These are phyloP conservation scores for Meiosimyza platycephala DNA, from an alignment of 2,888 invertebrate species.

Conservation along the genomic window DNA sequence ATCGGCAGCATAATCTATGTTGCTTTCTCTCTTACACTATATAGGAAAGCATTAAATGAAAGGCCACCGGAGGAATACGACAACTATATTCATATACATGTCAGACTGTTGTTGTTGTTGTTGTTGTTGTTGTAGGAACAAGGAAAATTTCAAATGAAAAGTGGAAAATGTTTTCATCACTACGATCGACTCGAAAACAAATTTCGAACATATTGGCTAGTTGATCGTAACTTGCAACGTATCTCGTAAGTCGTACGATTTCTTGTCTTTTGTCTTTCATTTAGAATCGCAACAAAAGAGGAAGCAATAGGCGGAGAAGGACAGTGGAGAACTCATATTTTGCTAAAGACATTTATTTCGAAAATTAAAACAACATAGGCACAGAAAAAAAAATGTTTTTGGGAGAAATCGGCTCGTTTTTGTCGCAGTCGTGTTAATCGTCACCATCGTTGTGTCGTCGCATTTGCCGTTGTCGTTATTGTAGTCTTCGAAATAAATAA, in stretches of 20 bases:
- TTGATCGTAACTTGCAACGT: constrained; percentile 16
- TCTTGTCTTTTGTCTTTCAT: constrained; percentile 24
- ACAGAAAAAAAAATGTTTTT: no score
- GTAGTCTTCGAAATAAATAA: constrained; percentile 32
- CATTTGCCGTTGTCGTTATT: constrained; percentile 35
- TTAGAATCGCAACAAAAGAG: constrained; percentile 23
- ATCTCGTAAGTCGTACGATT: constrained; percentile 17
- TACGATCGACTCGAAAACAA: constrained; percentile 27
- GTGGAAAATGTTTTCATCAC: constrained; percentile 34
- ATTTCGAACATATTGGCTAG: constrained; percentile 34
- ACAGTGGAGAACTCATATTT: constrained; percentile 20
- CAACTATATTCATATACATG: constrained; percentile 8
- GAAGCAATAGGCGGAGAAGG: constrained; percentile 19
- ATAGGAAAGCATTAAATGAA: background rate
- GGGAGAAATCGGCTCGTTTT: constrained; percentile 27
- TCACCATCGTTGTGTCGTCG: constrained; percentile 22
- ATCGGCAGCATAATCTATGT: background rate
- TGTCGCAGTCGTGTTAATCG: constrained; percentile 13
- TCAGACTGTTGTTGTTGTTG: constrained; percentile 21
- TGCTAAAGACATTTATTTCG: background rate
- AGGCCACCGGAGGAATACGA: constrained; percentile 14
- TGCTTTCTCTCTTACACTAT: constrained; percentile 3
- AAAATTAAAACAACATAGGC: no score
- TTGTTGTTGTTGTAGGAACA: constrained; percentile 26
- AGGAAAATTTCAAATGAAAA: constrained; percentile 17